A percentile compares a stretch with the other conserved stretches of the same genome.
phyloP scores from a whole-genome alignment of 2,797 vertebrate species.

The Brachyalestes nurse region DNA sequence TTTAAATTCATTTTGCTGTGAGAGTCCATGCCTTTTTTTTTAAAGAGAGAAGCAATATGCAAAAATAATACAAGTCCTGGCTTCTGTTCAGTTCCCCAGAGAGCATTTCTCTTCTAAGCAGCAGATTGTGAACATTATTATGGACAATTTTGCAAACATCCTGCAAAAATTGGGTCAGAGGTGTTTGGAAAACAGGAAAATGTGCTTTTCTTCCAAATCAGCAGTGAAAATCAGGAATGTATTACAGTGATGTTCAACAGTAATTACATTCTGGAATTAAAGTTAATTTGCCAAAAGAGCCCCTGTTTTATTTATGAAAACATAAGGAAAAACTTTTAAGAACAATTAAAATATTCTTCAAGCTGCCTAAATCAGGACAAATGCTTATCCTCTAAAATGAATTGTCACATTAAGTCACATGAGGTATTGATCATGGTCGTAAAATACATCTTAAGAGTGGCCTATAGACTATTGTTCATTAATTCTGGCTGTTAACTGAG shows the following conservation, averaged over 20 bases:
- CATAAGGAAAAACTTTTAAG: background rate
- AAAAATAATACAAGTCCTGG: background rate
- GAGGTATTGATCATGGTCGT: too few species aligned
- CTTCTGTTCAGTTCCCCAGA: background rate
- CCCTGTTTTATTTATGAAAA: background rate
- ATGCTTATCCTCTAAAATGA: too few species aligned
- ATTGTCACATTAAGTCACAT: too few species aligned
- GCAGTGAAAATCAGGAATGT: background rate
- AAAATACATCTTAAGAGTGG: too few species aligned
- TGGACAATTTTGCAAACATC: background rate
- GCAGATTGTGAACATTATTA: background rate
- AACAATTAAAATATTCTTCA: background rate
- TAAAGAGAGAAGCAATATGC: too few species aligned
- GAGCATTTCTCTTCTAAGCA: background rate
- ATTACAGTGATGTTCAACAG: background rate
- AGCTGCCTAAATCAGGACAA: background rate
- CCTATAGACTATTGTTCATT: too few species aligned
- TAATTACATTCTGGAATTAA: background rate
- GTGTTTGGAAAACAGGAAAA: background rate
- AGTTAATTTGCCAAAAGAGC: background rate
- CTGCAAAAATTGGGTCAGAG: background rate
- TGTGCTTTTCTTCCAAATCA: background rate
- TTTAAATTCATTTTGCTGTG: background rate
- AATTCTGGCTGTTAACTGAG: too few species aligned
- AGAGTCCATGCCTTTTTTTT: background rate